Evolutionary conservation across 2,888 invertebrate genomes (phyloP).

Genomic region (Alloscopus bannaensis): DNA sequence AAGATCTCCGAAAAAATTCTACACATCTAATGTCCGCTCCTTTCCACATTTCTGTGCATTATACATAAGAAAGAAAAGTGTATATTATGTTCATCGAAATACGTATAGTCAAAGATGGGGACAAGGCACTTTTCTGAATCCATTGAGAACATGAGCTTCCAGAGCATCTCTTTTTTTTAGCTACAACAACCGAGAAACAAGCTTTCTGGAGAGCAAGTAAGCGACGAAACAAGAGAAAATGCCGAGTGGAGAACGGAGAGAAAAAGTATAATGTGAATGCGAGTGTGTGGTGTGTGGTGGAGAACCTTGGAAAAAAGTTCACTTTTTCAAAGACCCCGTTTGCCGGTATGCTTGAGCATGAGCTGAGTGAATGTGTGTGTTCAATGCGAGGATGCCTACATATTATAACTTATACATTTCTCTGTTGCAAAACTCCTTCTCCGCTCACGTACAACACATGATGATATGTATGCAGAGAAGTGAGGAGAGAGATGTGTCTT

Average conservation of each 20-base stretch:
- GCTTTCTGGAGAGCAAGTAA: no score
- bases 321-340: no score
- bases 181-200: slow-evolving; percentile 19
- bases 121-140: no score
- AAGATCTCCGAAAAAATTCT: slow-evolving; percentile 30
- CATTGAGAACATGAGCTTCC: neutral
- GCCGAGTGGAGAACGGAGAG: no score
- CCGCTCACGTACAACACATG: slow-evolving; percentile 6
- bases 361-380: slow-evolving; percentile 7
- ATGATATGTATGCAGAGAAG: slow-evolving; percentile 15
- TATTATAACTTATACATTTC: slow-evolving; percentile 4
- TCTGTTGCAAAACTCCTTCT: no score
- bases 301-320: no score
- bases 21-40: slow-evolving; percentile 16
- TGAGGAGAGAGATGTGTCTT: neutral
- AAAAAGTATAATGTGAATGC: no score
- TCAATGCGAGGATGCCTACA: no score
- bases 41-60: slow-evolving; percentile 54
- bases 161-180: slow-evolving; percentile 12
- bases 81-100: slow-evolving; percentile 35
- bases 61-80: slow-evolving; percentile 45
- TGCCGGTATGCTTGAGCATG: no score
- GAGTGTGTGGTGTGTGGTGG: no score
- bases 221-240: slow-evolving; percentile 23
- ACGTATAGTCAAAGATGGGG: no score